Evolutionary conservation across 2,113 vertebrate genomes (phyloP), one percentile per base, ranked within the genome.

Genomic region (Equus quagga): DNA sequence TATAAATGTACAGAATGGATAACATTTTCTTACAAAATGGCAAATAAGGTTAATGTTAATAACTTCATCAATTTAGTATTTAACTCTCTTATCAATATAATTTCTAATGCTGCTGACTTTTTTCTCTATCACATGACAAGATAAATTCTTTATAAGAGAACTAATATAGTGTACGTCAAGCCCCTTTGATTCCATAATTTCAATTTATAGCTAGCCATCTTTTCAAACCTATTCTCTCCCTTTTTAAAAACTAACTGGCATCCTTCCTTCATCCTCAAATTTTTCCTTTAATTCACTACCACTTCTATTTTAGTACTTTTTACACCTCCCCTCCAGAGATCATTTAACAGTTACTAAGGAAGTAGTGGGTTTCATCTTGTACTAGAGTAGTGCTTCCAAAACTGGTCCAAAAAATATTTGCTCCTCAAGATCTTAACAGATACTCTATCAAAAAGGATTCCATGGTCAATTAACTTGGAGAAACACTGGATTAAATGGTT

Each of bases 361-460:
- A 97, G 76, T 36, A 58, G 19, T 28, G 18, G 18, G 24, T 46
- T 91, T 91, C 44, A 85, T 73, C n/a, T 73, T 86, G 6, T 78
- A 79, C 72, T 67, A 62, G 6, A 67, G 49, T 8, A 79, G 56
- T 88, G 21, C 62, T 94, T 78, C 31, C 46, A 88, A 65, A 94
- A 49, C 19, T 87, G 15, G 62, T 72, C 75, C 64, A 78, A 56
- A 89, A 97, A 92, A 92, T 65, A 96, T 73, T 70, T 88, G 44
- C 17, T 83, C 56, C 33, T 94, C 69, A 65, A 69, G 31, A 82
- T 80, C 19, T 85, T 92, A 67, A 85, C 3, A 51, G 28, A 78
- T 41, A 18, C 21, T 46, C 85, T 64, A 76, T 31, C 14, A 58
- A 64, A 92, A 94, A 72, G 31, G n/a, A 96, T 83, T 83, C 51